Evolutionary conservation across 2,113 vertebrate species (phyloP), one percentile per base, ranked within the genome.

Genomic region (Neodontobutis hainanensis): DNA sequence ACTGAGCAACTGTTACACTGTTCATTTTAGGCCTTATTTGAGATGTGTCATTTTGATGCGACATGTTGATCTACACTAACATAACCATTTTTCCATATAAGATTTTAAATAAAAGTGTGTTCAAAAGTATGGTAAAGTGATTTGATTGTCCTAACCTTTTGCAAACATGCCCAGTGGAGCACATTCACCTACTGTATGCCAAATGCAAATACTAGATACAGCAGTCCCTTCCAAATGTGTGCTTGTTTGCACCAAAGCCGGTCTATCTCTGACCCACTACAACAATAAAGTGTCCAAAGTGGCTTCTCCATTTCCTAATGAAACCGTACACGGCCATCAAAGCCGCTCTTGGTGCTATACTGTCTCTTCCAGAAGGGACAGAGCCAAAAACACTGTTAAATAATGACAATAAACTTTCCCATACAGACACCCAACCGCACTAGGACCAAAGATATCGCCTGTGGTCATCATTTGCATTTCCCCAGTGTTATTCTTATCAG

Each of bases 291-390:
- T 58, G 52, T 72, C 71, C 56, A 79, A 52, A 63, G 32, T 8
- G 48, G 70, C 75, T 69, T 86, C 80, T 89, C 79, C 47, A 64
- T 87, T 88, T 85, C 86, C 80, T 69, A 61, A 35, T 87, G 88
- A 90, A 91, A 91, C 70, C 10, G 27, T 83, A 91, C 78, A 77
- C 86, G 67, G 85, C 84, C 81, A 90, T 74, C 80, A 83, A 81
- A 90, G 80, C 80, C 84, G 59, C 77, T 64, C 56, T 65, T 36
- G 32, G 64, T 75, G 42, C 75, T 15, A 12, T 35, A 46, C 64
- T 8, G 59, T 76, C 75, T 73, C 78, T 70, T 60, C 35, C 56
- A 11, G 46, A 46, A 32, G 72, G 45, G 71, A 74, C 83, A 55
- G 66, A 48, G 71, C 68, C 78, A 81, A 61, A 65, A 68, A 71